A percentile compares a stretch with the other conserved stretches of the same genome.
Evolutionary conservation across 2,113 vertebrate species (phyloP).

Genomic region (Crotalus horridus): DNA sequence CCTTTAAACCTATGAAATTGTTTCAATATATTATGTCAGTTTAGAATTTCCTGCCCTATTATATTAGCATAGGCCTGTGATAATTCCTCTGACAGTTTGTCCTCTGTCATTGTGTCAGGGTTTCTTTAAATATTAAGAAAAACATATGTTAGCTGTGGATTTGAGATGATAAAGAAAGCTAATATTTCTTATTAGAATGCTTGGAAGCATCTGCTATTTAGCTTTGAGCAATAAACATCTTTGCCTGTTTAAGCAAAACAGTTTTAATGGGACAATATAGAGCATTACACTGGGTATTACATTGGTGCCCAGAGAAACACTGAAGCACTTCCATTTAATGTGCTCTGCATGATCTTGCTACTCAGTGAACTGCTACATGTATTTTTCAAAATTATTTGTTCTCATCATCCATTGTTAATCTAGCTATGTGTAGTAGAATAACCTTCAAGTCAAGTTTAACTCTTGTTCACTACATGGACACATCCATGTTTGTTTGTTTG

Average conservation of each 20-base stretch:
- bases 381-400: constrained; percentile 1
- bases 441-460: not conserved
- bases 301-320: constrained; percentile 41
- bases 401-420: constrained; percentile 12
- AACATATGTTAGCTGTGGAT: not conserved
- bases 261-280: constrained; percentile 64
- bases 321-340: constrained; percentile 50
- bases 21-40: not conserved
- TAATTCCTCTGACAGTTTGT: not conserved
- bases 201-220: constrained; percentile 51
- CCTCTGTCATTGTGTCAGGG: not conserved
- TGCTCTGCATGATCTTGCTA: constrained; percentile 9
- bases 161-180: not conserved
- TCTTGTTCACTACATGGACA: not conserved
- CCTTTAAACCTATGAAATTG: not conserved
- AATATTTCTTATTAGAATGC: constrained; percentile 50
- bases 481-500: not conserved
- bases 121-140: not conserved
- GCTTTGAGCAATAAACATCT: constrained; percentile 56
- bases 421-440: not conserved
- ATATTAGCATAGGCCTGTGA: not conserved
- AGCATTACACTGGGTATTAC: constrained; percentile 48
- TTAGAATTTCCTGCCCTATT: not conserved
- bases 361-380: constrained; percentile 6
- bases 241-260: constrained; percentile 47